Percentiles rank a stretch among this genome's conserved stretches.
These are phyloP conservation scores for Encarsia formosa DNA, from an alignment of 2,888 invertebrate genomes.

Conservation along the genomic window DNA sequence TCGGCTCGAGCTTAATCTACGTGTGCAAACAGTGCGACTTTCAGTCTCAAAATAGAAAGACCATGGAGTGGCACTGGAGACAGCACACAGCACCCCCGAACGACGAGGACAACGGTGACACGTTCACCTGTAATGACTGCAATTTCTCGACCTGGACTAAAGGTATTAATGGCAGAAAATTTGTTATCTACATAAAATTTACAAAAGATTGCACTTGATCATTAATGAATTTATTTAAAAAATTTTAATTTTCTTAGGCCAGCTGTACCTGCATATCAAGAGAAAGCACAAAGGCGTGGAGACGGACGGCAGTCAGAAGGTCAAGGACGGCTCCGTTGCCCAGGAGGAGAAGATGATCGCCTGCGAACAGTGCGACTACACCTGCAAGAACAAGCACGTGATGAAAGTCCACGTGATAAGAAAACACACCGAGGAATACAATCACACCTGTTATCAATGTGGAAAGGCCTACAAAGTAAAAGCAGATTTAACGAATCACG, in stretches of 20 bases:
- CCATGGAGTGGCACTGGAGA: conserved; percentile 20
- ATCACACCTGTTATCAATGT: conserved; percentile 40
- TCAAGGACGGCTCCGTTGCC: too few species aligned
- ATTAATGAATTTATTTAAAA: too few species aligned
- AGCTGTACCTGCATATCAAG: conserved; percentile 44
- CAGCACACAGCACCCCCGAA: conserved; percentile 1
- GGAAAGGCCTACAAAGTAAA: conserved; percentile 44
- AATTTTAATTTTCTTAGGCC: too few species aligned
- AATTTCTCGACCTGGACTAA: conserved; percentile 43
- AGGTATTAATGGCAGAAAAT: too few species aligned
- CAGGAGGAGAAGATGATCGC: conserved; percentile 3
- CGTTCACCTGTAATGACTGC: conserved; percentile 41
- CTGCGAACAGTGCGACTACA: conserved; percentile 37
- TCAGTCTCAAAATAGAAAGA: conserved; percentile 5
- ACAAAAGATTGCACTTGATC: too few species aligned
- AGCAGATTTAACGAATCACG: conserved; percentile 43
- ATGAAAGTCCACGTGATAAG: conserved; percentile 42
- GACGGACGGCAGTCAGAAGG: conserved; percentile 1
- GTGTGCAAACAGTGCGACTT: conserved; percentile 21
- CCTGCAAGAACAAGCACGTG: conserved; percentile 37
- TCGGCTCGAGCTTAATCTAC: not conserved
- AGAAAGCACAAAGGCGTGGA: conserved; percentile 39
- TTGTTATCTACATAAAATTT: too few species aligned
- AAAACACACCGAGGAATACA: conserved; percentile 39
- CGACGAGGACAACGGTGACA: conserved; percentile 3